These are phyloP conservation scores for Lucilia sericata DNA, from an alignment of 1,140 invertebrate species.

Conservation along the genomic window DNA sequence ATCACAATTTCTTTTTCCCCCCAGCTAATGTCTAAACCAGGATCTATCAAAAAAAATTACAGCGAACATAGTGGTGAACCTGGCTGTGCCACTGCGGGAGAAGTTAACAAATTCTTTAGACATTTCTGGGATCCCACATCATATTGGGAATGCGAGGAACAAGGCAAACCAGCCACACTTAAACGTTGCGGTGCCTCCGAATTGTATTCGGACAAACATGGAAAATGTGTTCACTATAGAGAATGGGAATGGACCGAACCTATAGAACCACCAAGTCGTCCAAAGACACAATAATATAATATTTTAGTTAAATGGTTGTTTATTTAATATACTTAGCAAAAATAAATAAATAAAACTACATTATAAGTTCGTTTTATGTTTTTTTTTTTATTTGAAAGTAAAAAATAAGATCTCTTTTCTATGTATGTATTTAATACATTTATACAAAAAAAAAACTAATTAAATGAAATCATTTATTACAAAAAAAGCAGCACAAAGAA, in stretches of 20 bases:
- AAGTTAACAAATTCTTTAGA: constrained; percentile 63
- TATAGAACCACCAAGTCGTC: constrained; percentile 62
- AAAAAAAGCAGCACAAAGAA: constrained; percentile 8
- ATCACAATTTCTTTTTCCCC: background rate
- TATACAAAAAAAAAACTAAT: constrained; percentile 29
- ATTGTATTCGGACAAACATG: constrained; percentile 60
- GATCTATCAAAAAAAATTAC: constrained; percentile 40
- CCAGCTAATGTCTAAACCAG: constrained; percentile 25
- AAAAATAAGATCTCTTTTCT: constrained; percentile 30
- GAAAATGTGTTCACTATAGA: constrained; percentile 58
- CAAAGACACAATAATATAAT: constrained; percentile 44
- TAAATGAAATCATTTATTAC: constrained; percentile 13
- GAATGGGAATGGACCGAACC: constrained; percentile 64
- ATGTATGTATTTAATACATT: constrained; percentile 37
- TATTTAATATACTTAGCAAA: constrained; percentile 34
- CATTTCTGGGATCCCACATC: constrained; percentile 65
- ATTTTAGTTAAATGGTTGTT: constrained; percentile 22
- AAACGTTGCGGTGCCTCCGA: constrained; percentile 58
- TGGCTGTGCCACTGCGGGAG: constrained; percentile 61
- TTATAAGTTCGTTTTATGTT: constrained; percentile 16
- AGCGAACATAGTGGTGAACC: constrained; percentile 62
- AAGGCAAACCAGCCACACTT: constrained; percentile 57
- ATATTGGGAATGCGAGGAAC: constrained; percentile 63
- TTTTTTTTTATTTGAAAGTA: constrained; percentile 39
- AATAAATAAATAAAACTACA: constrained; percentile 27